A percentile compares a stretch with the other conserved stretches of the same genome.
phyloP scores from a whole-genome alignment of 2,113 vertebrate species.

The Pelecanoides urinatrix region DNA sequence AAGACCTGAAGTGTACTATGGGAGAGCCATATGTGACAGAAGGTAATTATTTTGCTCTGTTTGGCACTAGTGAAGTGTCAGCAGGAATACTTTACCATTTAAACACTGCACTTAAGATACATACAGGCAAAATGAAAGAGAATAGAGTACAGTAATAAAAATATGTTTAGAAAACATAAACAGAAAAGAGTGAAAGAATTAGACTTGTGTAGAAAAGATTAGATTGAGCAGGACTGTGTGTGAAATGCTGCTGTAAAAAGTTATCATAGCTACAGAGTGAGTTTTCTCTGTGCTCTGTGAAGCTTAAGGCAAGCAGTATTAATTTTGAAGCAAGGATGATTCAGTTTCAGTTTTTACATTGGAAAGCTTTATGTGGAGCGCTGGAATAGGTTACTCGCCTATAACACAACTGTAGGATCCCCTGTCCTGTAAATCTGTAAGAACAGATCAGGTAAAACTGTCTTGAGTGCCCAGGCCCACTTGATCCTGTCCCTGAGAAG shows the following conservation, averaged over 20 bases:
- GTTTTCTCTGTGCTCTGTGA: background rate
- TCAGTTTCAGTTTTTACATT: background rate
- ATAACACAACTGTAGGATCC: background rate
- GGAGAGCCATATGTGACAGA: background rate
- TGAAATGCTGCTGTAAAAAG: background rate
- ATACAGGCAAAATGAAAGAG: background rate
- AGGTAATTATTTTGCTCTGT: slow-evolving; percentile 8
- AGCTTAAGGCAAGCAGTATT: background rate
- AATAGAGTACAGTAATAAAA: background rate
- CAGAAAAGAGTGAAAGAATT: background rate
- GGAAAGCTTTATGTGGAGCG: background rate
- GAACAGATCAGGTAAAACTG: background rate
- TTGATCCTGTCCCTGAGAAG: background rate
- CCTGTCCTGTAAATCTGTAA: background rate
- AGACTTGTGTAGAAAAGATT: accelerated
- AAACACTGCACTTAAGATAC: background rate
- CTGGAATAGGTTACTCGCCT: background rate
- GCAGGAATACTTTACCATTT: background rate
- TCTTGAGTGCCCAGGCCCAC: background rate
- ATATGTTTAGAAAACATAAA: background rate
- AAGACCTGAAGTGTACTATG: background rate
- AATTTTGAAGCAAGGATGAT: background rate
- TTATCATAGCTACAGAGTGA: background rate
- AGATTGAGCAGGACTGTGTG: background rate
- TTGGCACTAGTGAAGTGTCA: background rate